Base-by-base conservation (phyloP, 2,888 invertebrate species). In the Tinea trinotella region DNA sequence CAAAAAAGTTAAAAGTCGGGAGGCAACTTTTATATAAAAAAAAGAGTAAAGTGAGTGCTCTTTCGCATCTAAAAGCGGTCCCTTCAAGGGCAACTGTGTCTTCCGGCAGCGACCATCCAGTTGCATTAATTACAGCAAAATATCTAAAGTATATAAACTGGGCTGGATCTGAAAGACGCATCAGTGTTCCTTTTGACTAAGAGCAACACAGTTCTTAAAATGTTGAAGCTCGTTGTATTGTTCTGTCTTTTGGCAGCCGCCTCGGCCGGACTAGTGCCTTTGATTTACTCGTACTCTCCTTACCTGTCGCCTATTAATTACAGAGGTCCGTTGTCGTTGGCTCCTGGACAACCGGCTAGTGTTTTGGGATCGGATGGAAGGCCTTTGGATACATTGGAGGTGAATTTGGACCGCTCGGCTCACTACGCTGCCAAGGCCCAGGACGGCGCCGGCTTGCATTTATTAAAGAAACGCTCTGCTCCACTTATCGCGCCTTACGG, bases 201-300 rank as follows among this genome's bases (percentile, higher is more conserved):
- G 61, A 65, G 54, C 73, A 77, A 78, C 79, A 83, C 83, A 84
- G 81, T 80, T 82, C 80, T 72, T 67, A 80, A 65, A 62, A 86
- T 86, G 86, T 69, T 84, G 72, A 84, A 84, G 68, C 72, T 86
- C 86, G 88, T 89, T 85, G 89, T 89, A 74, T 88, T 90, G 81
- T 88, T 87, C 67, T 89, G 89, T 77, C 68, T 90, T 64, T 62
- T 90, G 72, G 88, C 89, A 60, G 76, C 87, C 60, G 89, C 83
- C 61, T 79, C 83, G 57, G 89, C 90, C 17, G 54, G 49, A 10
- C 54, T 55, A 17, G 13, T 50, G 15, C 52, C 44, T 9, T 30
- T 44, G 5, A 19, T 24, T 4, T 24, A 22, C 5, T 24, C 24
- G 10, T 65, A 22, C 5, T 24, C 24, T 24, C 66, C 68, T 12